phyloP scores from a whole-genome alignment of 1,140 invertebrate species.

The Teleopsis dalmanni region DNA sequence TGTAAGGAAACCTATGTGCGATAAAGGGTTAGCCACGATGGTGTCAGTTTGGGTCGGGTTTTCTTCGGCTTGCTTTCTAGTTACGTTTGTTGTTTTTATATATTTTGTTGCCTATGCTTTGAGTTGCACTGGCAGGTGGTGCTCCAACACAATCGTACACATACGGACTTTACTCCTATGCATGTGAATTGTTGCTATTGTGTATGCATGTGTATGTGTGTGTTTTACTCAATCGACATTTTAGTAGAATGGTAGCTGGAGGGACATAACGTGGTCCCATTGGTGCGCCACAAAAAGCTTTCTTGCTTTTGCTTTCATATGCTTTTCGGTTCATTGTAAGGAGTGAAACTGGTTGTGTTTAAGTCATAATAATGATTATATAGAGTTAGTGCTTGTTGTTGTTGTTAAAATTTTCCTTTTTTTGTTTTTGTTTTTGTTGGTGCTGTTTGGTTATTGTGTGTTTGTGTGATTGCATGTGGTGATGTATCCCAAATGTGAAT shows the following conservation, averaged over 20 bases:
- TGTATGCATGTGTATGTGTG: slow-evolving; percentile 3
- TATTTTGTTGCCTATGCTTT: too few relatives aligned
- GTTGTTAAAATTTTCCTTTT: too few relatives aligned
- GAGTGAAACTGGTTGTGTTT: too few relatives aligned
- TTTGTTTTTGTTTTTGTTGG: too few relatives aligned
- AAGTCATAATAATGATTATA: too few relatives aligned
- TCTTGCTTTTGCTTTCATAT: slow-evolving; percentile 18
- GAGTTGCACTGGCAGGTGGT: too few relatives aligned
- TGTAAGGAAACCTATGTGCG: slow-evolving; percentile 46
- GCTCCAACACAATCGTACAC: neutral
- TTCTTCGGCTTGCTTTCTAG: slow-evolving; percentile 26
- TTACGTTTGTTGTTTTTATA: slow-evolving; percentile 1
- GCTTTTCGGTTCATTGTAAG: too few relatives aligned
- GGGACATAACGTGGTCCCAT: slow-evolving; percentile 45
- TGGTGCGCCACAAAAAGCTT: slow-evolving; percentile 45
- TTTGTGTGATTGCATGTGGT: too few relatives aligned
- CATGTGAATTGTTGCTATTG: slow-evolving; percentile 1
- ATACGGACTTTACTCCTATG: neutral
- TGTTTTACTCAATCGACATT: neutral
- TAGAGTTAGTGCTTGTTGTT: too few relatives aligned
- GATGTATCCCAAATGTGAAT: too few relatives aligned
- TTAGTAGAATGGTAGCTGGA: slow-evolving; percentile 2
- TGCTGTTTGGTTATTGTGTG: too few relatives aligned
- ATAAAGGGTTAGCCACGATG: slow-evolving; percentile 46
- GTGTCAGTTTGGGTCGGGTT: slow-evolving; percentile 42